phyloP scores from a whole-genome alignment of 2,797 vertebrate species.

The Sebastes kiyomatsui region DNA sequence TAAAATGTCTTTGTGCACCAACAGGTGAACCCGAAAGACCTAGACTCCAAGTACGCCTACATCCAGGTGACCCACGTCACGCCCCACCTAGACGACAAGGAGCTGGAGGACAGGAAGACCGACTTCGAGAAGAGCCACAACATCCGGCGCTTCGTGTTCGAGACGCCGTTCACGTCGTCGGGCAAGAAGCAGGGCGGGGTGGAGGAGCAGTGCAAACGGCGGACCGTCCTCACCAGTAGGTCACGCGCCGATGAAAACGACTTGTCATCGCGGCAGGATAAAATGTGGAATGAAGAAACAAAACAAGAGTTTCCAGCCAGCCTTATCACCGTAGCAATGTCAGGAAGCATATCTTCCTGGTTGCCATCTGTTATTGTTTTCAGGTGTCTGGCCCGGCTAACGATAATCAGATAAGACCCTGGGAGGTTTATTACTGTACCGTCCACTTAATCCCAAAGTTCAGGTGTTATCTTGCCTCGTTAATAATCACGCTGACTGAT shows the following conservation, averaged over 20 bases:
- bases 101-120: slow-evolving; percentile 93
- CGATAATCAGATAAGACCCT: neutral
- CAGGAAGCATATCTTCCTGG: neutral
- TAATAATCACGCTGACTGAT: slow-evolving; percentile 28
- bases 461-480: slow-evolving; percentile 39
- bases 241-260: neutral
- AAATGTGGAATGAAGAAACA: neutral
- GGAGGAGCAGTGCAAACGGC: slow-evolving; percentile 95
- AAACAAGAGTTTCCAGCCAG: neutral
- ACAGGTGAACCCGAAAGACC: slow-evolving; percentile 96
- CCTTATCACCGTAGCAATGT: neutral
- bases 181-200: slow-evolving; percentile 95
- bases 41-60: slow-evolving; percentile 97
- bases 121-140: slow-evolving; percentile 98
- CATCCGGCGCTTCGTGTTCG: slow-evolving; percentile 96
- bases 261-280: neutral
- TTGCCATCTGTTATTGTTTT: neutral
- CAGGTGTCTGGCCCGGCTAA: neutral
- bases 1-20: neutral
- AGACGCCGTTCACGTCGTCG: slow-evolving; percentile 94
- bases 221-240: slow-evolving; percentile 94
- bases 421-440: slow-evolving; percentile 26
- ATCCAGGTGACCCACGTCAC: slow-evolving; percentile 97
- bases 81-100: slow-evolving; percentile 95
- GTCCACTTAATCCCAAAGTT: slow-evolving; percentile 43